A percentile compares a stretch with the other conserved stretches of the same genome.
phyloP scores from a whole-genome alignment of 2,888 invertebrate species.

The Shargacucullia verbasci region DNA sequence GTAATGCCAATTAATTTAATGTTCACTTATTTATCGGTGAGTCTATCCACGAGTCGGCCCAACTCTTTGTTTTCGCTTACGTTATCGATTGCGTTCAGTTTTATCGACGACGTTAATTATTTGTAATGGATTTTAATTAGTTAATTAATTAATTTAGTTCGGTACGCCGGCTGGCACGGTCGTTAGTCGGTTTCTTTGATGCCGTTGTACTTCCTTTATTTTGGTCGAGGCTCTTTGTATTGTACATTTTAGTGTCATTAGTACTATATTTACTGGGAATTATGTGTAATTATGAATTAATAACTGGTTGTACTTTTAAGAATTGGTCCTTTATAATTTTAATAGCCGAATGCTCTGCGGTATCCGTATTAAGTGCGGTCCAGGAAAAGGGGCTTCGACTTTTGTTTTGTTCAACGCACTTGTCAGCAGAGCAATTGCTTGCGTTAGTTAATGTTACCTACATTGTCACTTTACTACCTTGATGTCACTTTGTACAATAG shows the following conservation, averaged over 20 bases:
- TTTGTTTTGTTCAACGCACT: slow-evolving; percentile 4
- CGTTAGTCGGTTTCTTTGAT: slow-evolving; percentile 77
- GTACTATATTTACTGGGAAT: slow-evolving; percentile 55
- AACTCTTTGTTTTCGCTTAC: slow-evolving; percentile 65
- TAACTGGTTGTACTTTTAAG: slow-evolving; percentile 47
- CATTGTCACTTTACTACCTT: no score
- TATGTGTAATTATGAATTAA: slow-evolving; percentile 58
- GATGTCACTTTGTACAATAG: no score
- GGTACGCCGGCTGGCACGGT: slow-evolving; percentile 62
- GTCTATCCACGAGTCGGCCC: slow-evolving; percentile 48
- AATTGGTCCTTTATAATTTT: slow-evolving; percentile 43
- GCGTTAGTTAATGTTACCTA: not conserved
- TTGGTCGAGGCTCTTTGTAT: slow-evolving; percentile 63
- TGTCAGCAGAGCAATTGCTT: not conserved
- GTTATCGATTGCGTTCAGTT: slow-evolving; percentile 70
- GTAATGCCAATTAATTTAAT: slow-evolving; percentile 53
- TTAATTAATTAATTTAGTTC: slow-evolving; percentile 84
- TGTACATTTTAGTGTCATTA: slow-evolving; percentile 61
- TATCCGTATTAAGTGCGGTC: slow-evolving; percentile 21
- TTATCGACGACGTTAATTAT: slow-evolving; percentile 71
- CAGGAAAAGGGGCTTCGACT: slow-evolving; percentile 14
- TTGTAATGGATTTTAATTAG: slow-evolving; percentile 83
- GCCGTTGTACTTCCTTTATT: slow-evolving; percentile 67
- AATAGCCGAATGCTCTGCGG: slow-evolving; percentile 18
- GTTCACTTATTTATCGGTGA: slow-evolving; percentile 49